Base-by-base conservation (phyloP, 2,113 vertebrate genomes). In the Semicossyphus pulcher region DNA sequence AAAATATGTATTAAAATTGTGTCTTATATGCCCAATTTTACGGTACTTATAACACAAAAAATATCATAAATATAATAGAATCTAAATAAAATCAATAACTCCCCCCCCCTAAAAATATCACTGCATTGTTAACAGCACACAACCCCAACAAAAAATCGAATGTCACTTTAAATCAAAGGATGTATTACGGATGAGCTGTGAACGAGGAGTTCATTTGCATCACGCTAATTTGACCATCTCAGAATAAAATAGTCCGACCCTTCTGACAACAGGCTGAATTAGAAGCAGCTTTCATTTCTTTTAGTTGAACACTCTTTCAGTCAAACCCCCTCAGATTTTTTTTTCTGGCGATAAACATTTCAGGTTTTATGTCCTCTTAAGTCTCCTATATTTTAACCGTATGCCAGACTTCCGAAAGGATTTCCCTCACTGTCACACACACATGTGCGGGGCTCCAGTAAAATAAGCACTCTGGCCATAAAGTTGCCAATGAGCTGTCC, bases 401-500 rank as follows among this genome's bases (percentile, higher is more conserved):
- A 59, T 84, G 83, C 59, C 84, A 87, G 79, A 81, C 87, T 87
- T 93, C 84, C 62, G 73, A 81, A 86, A 88, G 79, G 83, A 88
- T 91, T 90, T 92, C 62, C 85, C 85, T 90, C 85, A 85, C 77
- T 88, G 89, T 91, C 89, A 90, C 78, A 45, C 16, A 51, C 81
- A 81, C 88, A 91, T 88, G 91, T 92, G 88, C 72, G 54, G 23
- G 23, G 78, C 65, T 78, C 72, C 41, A 82, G 84, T 91, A 89
- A 92, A 93, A 92, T 88, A 91, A 90, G 81, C 87, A 84, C 88
- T 85, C 70, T 60, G 51, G 56, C 83, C 84, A 67, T 93, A 94
- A 89, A 93, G 80, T 83, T 83, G 86, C 89, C 86, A 91, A 81
- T 76, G 84, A 91, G 85, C 91, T 91, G 89, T 92, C 86, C 91